Evolutionary conservation across 1,140 invertebrate genomes (phyloP).

Genomic region (Chlorops oryzae): DNA sequence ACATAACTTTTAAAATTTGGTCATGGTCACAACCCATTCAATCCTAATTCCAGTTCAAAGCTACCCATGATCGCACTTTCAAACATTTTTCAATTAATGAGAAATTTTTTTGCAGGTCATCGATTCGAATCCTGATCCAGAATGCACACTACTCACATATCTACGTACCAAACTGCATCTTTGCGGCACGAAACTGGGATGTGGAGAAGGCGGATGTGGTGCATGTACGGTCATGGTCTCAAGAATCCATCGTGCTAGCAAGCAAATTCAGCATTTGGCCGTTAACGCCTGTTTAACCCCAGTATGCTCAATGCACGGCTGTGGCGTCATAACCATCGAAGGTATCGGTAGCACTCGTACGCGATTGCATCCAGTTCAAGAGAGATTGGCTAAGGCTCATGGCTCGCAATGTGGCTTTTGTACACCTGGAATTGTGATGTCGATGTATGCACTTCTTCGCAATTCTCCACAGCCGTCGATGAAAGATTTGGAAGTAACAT

Average conservation of each 20-base stretch:
- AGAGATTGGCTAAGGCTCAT: slow-evolving; percentile 78
- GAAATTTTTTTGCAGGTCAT: slow-evolving; percentile 58
- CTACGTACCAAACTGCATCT: slow-evolving; percentile 73
- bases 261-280: slow-evolving; percentile 75
- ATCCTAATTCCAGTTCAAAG: no score
- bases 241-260: slow-evolving; percentile 56
- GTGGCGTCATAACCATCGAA: slow-evolving; percentile 84
- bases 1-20: no score
- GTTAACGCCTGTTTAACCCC: slow-evolving; percentile 86
- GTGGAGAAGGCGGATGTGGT: slow-evolving; percentile 89
- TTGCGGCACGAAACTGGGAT: slow-evolving; percentile 84
- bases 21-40: no score
- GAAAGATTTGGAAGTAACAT: slow-evolving; percentile 72
- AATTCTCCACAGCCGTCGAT: slow-evolving; percentile 58
- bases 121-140: slow-evolving; percentile 69
- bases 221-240: slow-evolving; percentile 93
- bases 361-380: slow-evolving; percentile 75
- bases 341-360: slow-evolving; percentile 71
- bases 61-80: no score
- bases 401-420: slow-evolving; percentile 90
- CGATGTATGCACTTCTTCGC: slow-evolving; percentile 80
- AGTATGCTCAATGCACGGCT: slow-evolving; percentile 74
- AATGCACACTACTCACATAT: slow-evolving; percentile 80
- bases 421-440: slow-evolving; percentile 90
- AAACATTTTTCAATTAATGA: no score